Base-by-base conservation (phyloP, 2,113 vertebrate genomes). In the Romanogobio albipinnatus region DNA sequence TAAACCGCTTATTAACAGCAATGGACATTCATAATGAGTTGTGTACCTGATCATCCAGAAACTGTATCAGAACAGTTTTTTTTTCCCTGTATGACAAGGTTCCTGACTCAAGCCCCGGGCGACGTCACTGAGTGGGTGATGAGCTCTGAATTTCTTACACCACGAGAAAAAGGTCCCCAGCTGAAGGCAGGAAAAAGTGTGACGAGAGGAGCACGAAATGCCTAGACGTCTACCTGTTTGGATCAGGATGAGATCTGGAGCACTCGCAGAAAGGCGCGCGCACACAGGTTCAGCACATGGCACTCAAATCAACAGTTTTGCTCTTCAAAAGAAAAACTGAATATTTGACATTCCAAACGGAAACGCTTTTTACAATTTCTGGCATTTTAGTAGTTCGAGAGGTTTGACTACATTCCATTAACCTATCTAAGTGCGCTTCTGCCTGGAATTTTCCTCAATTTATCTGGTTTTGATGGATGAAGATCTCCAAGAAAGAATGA, bases 91-190 rank as follows among this genome's bases (percentile, higher is more conserved):
- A 68, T 29, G 91, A 93, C 79, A 39, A 82, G 80, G 64, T 71
- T 82, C 64, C 66, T 82, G 26, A 71, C 47, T 82, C 81, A 58
- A 70, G 91, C 93, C 93, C 83, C 83, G 77, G 93, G 94, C 93
- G 90, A 93, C 93, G 94, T 94, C 93, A 95, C 82, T 59, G 84
- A 90, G 92, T 92, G 93, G 90, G 87, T 90, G 90, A 91, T 82
- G 87, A 92, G 92, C 83, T 71, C 19, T 56, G 87, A 89, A 89
- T 92, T 92, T 92, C 89, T 87, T 86, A 88, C 87, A 88, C 87
- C 90, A 90, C 86, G 88, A 89, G 90, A 90, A 90, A 89, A 91
- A 91, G 83, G 33, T 59, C 76, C 88, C 76, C 62, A 75, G 15
- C 66, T 84, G 68, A 84, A 84, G 76, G 64, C 82, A 82, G 78